These are phyloP conservation scores for Silurus lanzhouensis DNA, from an alignment of 2,797 vertebrate species.

Conservation along the genomic window DNA sequence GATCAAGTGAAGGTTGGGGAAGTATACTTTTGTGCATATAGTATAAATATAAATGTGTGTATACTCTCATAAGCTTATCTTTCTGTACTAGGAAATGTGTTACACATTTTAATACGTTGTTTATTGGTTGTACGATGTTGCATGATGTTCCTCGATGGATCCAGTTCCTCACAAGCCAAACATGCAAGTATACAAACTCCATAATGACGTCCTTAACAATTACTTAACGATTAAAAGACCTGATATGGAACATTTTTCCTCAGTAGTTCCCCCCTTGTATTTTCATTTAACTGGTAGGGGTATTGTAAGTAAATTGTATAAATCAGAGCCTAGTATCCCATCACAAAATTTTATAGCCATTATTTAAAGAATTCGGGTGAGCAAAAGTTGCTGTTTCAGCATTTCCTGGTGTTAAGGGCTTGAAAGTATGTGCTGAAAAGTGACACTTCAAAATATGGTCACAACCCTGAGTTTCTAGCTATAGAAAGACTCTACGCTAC, in stretches of 20 bases:
- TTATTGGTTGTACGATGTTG: not conserved
- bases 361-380: no score
- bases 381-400: not conserved
- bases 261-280: slow-evolving; percentile 14
- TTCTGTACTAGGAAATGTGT: not conserved
- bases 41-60: no score
- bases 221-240: no score
- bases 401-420: no score
- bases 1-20: no score
- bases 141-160: no score
- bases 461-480: not conserved
- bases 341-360: no score
- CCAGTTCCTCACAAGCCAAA: not conserved
- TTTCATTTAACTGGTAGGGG: not conserved
- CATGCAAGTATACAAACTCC: not conserved
- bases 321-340: no score
- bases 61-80: not conserved
- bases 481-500: not conserved
- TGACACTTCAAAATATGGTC: not conserved
- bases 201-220: no score
- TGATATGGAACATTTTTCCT: not conserved
- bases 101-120: not conserved
- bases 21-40: no score
- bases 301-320: not conserved
- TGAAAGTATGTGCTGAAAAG: no score